These are phyloP conservation scores for Acanthiza pusilla DNA, from an alignment of 2,797 vertebrate species.

Conservation along the genomic window DNA sequence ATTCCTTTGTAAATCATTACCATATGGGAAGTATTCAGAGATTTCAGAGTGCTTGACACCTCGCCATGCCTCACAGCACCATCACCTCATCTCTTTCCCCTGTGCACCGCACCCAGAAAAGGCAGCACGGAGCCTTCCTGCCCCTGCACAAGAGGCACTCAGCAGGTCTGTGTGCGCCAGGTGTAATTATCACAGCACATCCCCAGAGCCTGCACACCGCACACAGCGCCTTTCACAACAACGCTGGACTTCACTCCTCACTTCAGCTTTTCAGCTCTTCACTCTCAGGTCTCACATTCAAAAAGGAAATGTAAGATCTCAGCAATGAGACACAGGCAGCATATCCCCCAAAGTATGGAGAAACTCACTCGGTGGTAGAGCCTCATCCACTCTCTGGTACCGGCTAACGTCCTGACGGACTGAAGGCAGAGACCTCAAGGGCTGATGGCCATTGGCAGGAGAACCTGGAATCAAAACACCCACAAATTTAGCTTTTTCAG, in stretches of 20 bases:
- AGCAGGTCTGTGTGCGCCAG: background rate
- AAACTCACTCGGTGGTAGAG: slow-evolving; percentile 93
- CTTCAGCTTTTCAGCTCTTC: background rate
- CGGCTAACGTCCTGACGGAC: slow-evolving; percentile 94
- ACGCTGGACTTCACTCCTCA: background rate
- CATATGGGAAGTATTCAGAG: background rate
- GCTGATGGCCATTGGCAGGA: slow-evolving; percentile 86
- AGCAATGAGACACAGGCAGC: background rate
- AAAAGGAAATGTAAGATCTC: background rate
- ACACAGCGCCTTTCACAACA: background rate
- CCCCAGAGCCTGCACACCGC: background rate
- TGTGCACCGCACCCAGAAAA: background rate
- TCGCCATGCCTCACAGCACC: background rate
- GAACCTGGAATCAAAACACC: slow-evolving; percentile 70
- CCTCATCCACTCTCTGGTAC: slow-evolving; percentile 97
- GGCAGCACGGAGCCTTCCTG: background rate
- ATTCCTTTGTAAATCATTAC: background rate
- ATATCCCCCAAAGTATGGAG: background rate
- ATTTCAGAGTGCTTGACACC: background rate
- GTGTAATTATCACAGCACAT: background rate
- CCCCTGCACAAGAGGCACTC: background rate
- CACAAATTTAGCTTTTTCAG: background rate
- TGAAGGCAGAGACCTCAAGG: slow-evolving; percentile 86
- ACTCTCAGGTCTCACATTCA: background rate
- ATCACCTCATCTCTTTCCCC: background rate